Base-by-base conservation (phyloP, 2,113 vertebrate species). In the Lagenorhynchus albirostris region DNA sequence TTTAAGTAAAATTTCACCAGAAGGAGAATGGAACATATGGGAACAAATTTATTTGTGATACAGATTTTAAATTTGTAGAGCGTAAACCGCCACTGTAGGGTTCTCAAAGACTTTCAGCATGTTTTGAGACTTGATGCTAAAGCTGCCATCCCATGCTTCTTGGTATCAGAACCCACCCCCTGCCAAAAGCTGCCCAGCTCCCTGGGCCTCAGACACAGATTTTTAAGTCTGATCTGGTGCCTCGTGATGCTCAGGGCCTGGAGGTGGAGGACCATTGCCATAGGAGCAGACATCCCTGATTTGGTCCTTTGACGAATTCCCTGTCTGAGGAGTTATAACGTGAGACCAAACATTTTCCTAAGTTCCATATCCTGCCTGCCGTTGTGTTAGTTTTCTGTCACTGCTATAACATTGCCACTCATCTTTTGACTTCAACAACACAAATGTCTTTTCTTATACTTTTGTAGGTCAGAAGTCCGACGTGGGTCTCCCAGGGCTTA, bases 31-130 rank as follows among this genome's bases (percentile, higher is more conserved):
- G 13, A 71, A 76, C 44, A 77, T 29, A 82, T 33, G 67, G 53
- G 74, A 82, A 74, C 41, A 67, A 73, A 83, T 62, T 38, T 81
- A 73, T 94, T 93, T 82, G 23, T 92, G 6, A 92, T 67, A 53
- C 14, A 90, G 47, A 10, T 80, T 90, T 87, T 70, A 84, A 53
- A 90, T 86, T 95, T 85, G 36, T 55, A 85, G 80, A 95, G n/a
- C 13, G 14, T 76, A 36, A 23, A 21, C 26, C 41, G 82, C 41
- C 47, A 73, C 10, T 21, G 63, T 13, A 33, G 23, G 25, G 31
- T 44, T 96, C 38, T 96, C 53, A n/a, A 68, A 53, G 47, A 47
- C 44, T 79, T 82, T 86, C 55, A 68, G 2, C 12, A 14, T 89
- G 60, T 62, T 89, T 97, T 91, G 60, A 91, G 53, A 25, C 18